Percentiles rank a stretch among this genome's conserved stretches.
These are phyloP conservation scores for Microctonus hyperodae DNA, from an alignment of 2,888 invertebrate species.

Conservation along the genomic window DNA sequence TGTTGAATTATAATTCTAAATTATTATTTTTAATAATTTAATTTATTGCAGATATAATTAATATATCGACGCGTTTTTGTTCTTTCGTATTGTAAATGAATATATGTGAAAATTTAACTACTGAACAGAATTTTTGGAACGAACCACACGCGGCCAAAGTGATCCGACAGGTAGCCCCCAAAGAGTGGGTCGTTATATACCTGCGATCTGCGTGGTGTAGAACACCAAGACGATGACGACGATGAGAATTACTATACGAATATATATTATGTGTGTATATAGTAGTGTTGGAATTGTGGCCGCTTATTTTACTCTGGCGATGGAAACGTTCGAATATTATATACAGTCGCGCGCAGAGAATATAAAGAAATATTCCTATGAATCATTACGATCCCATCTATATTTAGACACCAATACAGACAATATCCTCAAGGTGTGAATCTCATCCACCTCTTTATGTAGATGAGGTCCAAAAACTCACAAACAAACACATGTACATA, in stretches of 20 bases:
- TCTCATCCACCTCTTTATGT: slow-evolving; percentile 21
- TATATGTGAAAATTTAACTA: neutral
- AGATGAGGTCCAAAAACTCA: slow-evolving; percentile 8
- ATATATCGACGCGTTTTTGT: neutral
- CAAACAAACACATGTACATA: neutral
- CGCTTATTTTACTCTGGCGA: too few species aligned
- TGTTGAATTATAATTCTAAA: too few species aligned
- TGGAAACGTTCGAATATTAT: too few species aligned
- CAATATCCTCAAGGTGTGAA: slow-evolving; percentile 29
- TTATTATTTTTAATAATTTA: neutral
- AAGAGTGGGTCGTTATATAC: slow-evolving; percentile 17
- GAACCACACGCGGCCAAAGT: slow-evolving; percentile 4
- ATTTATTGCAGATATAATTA: neutral
- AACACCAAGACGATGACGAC: too few species aligned
- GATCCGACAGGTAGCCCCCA: slow-evolving; percentile 25
- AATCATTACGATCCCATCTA: slow-evolving; percentile 43
- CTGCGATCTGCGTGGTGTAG: too few species aligned
- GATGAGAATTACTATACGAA: neutral
- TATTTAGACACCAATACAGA: slow-evolving; percentile 36
- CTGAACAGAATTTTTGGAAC: neutral
- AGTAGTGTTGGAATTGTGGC: neutral
- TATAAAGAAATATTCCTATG: slow-evolving; percentile 37
- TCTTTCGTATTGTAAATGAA: neutral
- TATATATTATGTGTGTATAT: neutral
- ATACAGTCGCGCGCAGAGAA: slow-evolving; percentile 14